A percentile compares a stretch with the other conserved stretches of the same genome.
Evolutionary conservation across 2,113 vertebrate genomes (phyloP).

Genomic region (Chrysochloris asiatica): DNA sequence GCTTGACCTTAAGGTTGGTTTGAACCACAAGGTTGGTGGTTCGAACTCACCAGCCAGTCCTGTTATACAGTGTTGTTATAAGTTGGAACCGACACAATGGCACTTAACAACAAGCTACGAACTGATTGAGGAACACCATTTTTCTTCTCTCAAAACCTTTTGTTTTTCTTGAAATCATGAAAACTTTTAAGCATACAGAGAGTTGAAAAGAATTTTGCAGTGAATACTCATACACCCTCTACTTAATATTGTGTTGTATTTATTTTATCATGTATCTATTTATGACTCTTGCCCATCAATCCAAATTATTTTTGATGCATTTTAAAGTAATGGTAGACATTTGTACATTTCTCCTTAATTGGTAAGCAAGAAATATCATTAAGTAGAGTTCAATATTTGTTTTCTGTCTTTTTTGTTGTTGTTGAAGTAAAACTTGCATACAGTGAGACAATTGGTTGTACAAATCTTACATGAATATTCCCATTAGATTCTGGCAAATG

Average conservation of each 20-base stretch:
- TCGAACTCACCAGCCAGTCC: too few relatives aligned
- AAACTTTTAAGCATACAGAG: constrained; percentile 3
- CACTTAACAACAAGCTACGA: too few relatives aligned
- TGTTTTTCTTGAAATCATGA: background rate
- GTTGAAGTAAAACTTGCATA: background rate
- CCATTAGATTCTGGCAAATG: background rate
- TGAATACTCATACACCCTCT: background rate
- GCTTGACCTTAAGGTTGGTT: too few relatives aligned
- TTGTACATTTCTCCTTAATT: background rate
- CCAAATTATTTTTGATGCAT: background rate
- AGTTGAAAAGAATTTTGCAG: background rate
- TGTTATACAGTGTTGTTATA: too few relatives aligned
- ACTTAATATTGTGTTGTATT: background rate
- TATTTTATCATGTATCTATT: background rate
- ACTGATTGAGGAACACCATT: background rate
- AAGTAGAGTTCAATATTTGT: background rate
- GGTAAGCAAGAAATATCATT: background rate
- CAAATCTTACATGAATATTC: background rate
- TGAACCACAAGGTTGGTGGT: too few relatives aligned
- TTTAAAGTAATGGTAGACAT: constrained; percentile 37
- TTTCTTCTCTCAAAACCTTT: too few relatives aligned
- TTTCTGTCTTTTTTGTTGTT: background rate
- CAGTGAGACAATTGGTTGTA: background rate
- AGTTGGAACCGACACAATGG: too few relatives aligned
- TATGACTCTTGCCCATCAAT: background rate